Evolutionary conservation across 2,797 vertebrate species (phyloP).

Genomic region (Argya squamiceps): DNA sequence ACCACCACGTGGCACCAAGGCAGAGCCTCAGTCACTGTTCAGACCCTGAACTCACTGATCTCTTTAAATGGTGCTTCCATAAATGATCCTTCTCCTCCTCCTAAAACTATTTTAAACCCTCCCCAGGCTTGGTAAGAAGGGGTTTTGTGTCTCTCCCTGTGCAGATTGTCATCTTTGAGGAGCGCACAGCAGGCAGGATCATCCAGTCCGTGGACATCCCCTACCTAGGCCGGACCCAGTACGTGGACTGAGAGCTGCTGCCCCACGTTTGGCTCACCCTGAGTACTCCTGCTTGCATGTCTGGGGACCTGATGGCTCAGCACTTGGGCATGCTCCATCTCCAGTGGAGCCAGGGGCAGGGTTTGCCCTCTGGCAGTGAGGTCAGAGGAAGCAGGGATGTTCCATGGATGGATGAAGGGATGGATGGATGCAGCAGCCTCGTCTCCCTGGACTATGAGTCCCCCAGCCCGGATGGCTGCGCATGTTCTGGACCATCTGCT

Average conservation of each 20-base stretch:
- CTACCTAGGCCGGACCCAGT: constrained; percentile 87
- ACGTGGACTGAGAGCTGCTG: constrained; percentile 78
- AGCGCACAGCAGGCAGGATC: constrained; percentile 82
- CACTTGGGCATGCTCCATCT: neutral
- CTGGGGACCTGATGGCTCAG: constrained; percentile 5
- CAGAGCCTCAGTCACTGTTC: neutral
- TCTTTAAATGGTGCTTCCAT: neutral
- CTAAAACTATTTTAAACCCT: neutral
- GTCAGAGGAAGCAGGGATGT: neutral
- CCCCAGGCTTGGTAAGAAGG: neutral
- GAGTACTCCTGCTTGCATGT: constrained; percentile 25
- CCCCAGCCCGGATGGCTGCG: neutral
- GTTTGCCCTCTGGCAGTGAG: constrained; percentile 4
- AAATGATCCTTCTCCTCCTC: neutral
- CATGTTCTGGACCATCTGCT: neutral
- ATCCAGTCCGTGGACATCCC: constrained; percentile 85
- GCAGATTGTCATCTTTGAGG: constrained; percentile 91
- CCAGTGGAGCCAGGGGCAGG: constrained; percentile 5
- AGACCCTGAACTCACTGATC: neutral
- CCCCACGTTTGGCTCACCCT: neutral
- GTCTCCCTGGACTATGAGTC: neutral
- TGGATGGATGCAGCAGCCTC: neutral
- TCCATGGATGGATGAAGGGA: neutral
- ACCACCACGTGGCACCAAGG: neutral
- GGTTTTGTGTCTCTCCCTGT: neutral